phyloP scores from a whole-genome alignment of 2,888 invertebrate species.

The Lepas anatifera region DNA sequence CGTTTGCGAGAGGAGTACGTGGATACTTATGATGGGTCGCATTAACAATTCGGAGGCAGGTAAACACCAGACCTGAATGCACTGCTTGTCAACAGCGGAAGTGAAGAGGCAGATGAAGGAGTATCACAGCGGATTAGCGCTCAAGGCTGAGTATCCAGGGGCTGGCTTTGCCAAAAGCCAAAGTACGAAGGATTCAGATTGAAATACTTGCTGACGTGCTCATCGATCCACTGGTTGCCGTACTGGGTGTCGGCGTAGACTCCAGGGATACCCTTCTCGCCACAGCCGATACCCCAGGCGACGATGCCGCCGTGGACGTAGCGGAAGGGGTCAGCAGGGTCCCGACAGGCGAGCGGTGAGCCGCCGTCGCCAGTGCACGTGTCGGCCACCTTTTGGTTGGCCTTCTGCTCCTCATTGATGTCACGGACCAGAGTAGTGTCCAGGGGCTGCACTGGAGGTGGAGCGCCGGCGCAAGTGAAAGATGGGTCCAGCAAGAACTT shows the following conservation, averaged over 20 bases:
- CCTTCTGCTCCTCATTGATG: constrained; percentile 28
- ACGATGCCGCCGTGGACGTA: constrained; percentile 56
- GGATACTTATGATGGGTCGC: too few species aligned
- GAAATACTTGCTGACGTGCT: neutral
- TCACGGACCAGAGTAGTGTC: neutral
- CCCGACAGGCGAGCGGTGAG: constrained; percentile 56
- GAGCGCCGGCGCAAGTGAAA: constrained; percentile 25
- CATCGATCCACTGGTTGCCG: constrained; percentile 55
- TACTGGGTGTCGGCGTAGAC: constrained; percentile 60
- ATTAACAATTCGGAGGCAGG: too few species aligned
- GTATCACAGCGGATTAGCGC: too few species aligned
- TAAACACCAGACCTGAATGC: too few species aligned
- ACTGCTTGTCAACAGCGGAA: too few species aligned
- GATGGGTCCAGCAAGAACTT: constrained; percentile 20
- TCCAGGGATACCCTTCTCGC: constrained; percentile 54
- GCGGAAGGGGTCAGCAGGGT: constrained; percentile 2
- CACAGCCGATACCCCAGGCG: constrained; percentile 84
- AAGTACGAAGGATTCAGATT: neutral
- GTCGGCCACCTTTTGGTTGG: constrained; percentile 43
- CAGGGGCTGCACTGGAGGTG: neutral
- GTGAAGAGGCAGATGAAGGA: too few species aligned
- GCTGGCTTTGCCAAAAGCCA: neutral
- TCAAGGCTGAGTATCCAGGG: too few species aligned
- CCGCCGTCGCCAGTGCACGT: constrained; percentile 73
- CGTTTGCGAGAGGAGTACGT: too few species aligned